Conservation (phyloP, 2,797 vertebrate species). For the Vespertilio murinus region DNA sequence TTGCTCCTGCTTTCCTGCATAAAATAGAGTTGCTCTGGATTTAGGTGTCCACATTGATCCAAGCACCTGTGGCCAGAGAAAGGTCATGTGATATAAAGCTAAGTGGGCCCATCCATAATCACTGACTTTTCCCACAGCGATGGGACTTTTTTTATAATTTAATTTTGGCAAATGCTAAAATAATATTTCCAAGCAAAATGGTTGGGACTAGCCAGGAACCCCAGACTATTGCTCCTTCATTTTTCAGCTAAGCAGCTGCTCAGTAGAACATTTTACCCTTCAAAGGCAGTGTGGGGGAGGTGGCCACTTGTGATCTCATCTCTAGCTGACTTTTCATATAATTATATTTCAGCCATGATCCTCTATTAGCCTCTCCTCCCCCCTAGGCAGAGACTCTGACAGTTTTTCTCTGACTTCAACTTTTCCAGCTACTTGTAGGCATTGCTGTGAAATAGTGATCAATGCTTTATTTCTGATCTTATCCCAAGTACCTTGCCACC, state of each 20-base stretch:
- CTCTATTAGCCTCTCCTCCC: neutral
- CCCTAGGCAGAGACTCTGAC: neutral
- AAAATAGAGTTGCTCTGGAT: neutral
- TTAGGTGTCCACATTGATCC: neutral
- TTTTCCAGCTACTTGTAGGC: neutral
- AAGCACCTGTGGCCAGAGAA: neutral
- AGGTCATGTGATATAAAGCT: neutral
- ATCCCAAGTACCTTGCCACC: neutral
- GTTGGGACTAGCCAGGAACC: neutral
- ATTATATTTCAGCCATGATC: neutral
- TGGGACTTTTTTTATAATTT: no score
- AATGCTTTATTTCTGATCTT: neutral
- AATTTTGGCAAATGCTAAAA: no score
- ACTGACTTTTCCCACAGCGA: neutral
- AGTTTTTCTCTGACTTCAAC: neutral
- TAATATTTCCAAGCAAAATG: neutral
- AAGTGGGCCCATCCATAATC: neutral
- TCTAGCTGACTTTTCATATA: neutral
- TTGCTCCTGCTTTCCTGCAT: neutral
- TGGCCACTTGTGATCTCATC: neutral
- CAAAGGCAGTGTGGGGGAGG: neutral
- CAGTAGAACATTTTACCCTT: neutral
- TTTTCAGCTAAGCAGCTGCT: neutral
- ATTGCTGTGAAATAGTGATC: neutral
- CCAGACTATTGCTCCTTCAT: neutral